Percentiles rank a stretch among this genome's conserved stretches.
These are phyloP conservation scores for Capitella teleta DNA, from an alignment of 1,140 invertebrate species.

Conservation along the genomic window DNA sequence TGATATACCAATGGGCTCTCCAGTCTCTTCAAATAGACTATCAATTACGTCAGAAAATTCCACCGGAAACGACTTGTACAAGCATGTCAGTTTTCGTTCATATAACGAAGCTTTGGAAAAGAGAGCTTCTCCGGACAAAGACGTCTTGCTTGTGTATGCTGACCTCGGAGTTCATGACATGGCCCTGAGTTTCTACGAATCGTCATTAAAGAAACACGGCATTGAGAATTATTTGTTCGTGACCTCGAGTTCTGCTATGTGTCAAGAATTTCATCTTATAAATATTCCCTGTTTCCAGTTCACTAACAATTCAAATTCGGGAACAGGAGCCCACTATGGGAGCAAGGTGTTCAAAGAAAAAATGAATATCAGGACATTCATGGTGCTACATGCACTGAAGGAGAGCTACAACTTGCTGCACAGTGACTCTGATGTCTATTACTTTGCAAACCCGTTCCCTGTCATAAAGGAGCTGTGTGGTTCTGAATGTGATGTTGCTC, in stretches of 20 bases:
- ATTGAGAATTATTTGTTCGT: constrained; percentile 10
- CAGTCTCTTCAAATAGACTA: too few species aligned
- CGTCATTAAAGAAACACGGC: constrained; percentile 4
- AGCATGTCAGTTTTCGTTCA: too few species aligned
- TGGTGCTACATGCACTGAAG: constrained; percentile 10
- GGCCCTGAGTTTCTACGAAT: constrained; percentile 10
- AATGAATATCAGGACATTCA: constrained; percentile 12
- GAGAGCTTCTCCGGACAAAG: constrained; percentile 1
- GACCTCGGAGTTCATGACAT: constrained; percentile 10
- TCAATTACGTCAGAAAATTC: too few species aligned
- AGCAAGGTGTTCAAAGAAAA: constrained; percentile 11
- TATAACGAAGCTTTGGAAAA: too few species aligned
- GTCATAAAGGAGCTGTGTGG: constrained; percentile 4
- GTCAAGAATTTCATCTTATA: constrained; percentile 1
- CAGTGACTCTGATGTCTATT: constrained; percentile 10
- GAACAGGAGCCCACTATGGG: not conserved
- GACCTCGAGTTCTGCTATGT: not conserved
- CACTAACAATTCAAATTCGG: constrained; percentile 3
- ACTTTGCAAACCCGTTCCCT: constrained; percentile 6
- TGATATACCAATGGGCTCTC: too few species aligned
- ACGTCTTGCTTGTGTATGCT: constrained; percentile 8
- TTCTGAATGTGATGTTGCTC: constrained; percentile 5
- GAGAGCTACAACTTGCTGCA: constrained; percentile 11
- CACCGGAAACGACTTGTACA: too few species aligned
- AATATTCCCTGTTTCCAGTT: not conserved